phyloP scores from a whole-genome alignment of 2,888 invertebrate species.

The Polydrusus pterygomalis region DNA sequence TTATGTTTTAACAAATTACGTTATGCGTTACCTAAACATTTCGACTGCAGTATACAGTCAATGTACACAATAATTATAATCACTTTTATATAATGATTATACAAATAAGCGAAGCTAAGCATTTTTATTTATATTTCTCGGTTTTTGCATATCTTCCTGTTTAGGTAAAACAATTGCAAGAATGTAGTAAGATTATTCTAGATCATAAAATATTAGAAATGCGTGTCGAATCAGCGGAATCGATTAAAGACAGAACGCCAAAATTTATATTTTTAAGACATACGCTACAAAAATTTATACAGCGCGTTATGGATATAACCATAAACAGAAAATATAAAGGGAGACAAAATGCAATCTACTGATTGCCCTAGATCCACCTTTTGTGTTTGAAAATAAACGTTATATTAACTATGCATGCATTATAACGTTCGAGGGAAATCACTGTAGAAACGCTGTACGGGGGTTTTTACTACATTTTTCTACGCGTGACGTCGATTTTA shows the following conservation, averaged over 20 bases:
- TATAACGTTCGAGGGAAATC: no score
- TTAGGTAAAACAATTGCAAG: neutral
- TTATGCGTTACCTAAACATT: slow-evolving; percentile 11
- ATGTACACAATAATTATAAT: neutral
- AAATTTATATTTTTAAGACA: no score
- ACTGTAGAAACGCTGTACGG: no score
- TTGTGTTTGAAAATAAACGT: no score
- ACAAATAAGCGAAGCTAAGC: neutral
- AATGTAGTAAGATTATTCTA: neutral
- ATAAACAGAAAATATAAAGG: no score
- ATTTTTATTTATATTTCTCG: neutral
- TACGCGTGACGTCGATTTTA: no score
- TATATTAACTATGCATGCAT: no score
- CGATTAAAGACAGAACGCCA: neutral
- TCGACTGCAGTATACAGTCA: neutral
- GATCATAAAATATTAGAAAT: neutral
- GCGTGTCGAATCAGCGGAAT: neutral
- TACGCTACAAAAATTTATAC: no score
- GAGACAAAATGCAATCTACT: no score
- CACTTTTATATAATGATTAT: slow-evolving; percentile 12
- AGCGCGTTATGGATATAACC: no score
- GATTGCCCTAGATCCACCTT: no score
- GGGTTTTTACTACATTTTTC: no score
- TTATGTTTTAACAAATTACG: neutral
- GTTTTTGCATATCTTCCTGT: neutral